Percentiles rank a stretch among this genome's conserved stretches.
Evolutionary conservation across 2,797 vertebrate genomes (phyloP).

Genomic region (Hypotaenidia philippensis): DNA sequence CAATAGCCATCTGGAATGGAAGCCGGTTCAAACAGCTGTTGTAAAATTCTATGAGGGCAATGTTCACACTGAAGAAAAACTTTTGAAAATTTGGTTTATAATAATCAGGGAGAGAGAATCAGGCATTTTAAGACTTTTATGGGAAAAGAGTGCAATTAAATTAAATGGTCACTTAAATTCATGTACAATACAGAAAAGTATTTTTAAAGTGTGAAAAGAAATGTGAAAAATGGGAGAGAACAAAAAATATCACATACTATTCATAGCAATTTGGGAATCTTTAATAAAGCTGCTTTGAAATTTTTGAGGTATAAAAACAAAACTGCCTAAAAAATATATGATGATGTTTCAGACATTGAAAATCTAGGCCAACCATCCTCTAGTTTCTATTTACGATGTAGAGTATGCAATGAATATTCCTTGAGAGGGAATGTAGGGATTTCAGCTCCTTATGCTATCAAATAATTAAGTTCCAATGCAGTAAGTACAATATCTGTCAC

Average conservation of each 20-base stretch:
- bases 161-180: conserved; percentile 34
- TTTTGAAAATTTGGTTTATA: conserved; percentile 45
- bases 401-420: background rate
- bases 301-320: conserved; percentile 19
- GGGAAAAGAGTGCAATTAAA: conserved; percentile 55
- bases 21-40: conserved; percentile 33
- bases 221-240: background rate
- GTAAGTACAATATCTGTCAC: conserved; percentile 34
- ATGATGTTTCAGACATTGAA: background rate
- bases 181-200: background rate
- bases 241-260: background rate
- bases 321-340: background rate
- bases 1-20: conserved; percentile 30
- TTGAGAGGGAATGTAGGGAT: background rate
- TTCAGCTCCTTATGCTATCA: conserved; percentile 26
- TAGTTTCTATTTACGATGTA: conserved; percentile 18
- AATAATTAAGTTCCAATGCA: conserved; percentile 47
- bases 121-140: conserved; percentile 13
- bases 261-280: background rate
- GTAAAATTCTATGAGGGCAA: conserved; percentile 58
- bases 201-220: conserved; percentile 30
- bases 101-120: conserved; percentile 56
- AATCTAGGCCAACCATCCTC: background rate
- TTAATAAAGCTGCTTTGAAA: conserved; percentile 20
- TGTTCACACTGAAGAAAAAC: conserved; percentile 58